Conservation (phyloP, 2,113 vertebrate species). For the Astatoreochromis straeleni region DNA sequence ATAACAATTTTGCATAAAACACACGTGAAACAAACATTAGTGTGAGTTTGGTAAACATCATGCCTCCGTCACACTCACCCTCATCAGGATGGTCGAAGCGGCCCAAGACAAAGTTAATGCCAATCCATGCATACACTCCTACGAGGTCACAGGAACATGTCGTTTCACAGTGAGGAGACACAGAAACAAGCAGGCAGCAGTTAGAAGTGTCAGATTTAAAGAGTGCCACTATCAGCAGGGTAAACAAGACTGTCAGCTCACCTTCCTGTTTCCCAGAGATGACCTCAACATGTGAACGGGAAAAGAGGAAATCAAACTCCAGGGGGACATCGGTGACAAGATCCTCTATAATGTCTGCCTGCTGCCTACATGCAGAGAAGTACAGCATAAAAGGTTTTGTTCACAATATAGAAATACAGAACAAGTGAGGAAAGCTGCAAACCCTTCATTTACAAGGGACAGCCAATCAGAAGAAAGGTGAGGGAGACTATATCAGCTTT, state of each 20-base stretch:
- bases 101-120: slow-evolving; percentile 95
- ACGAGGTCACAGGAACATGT: neutral
- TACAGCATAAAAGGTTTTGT: neutral
- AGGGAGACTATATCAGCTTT: neutral
- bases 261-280: slow-evolving; percentile 98
- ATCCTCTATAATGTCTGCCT: slow-evolving; percentile 90
- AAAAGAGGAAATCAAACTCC: slow-evolving; percentile 93
- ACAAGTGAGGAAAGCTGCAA: neutral
- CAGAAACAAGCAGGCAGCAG: neutral
- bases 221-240: neutral
- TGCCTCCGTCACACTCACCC: slow-evolving; percentile 67
- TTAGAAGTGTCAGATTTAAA: neutral
- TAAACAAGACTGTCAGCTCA: slow-evolving; percentile 38
- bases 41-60: neutral
- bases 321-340: slow-evolving; percentile 85
- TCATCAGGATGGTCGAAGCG: slow-evolving; percentile 89
- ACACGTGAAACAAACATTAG: neutral
- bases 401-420: neutral
- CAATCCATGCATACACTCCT: slow-evolving; percentile 98
- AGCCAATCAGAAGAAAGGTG: neutral
- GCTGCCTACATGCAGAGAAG: slow-evolving; percentile 74
- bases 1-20: neutral
- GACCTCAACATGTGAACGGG: slow-evolving; percentile 90
- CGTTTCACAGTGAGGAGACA: neutral
- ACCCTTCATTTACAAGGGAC: neutral